These are phyloP conservation scores for Neoaliturus tenellus DNA, from an alignment of 2,888 invertebrate species.

Conservation along the genomic window DNA sequence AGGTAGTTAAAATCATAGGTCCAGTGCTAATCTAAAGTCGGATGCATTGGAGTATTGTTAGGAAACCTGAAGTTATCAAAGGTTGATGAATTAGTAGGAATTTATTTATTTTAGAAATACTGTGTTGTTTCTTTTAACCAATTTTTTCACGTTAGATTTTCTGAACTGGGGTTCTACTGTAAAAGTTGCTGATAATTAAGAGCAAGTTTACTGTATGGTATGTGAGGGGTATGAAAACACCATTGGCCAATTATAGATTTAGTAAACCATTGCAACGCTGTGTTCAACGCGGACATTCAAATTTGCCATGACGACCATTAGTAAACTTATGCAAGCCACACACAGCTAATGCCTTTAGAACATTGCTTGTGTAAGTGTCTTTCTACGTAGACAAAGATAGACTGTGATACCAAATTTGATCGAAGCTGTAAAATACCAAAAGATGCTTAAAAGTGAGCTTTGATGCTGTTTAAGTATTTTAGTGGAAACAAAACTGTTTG, in stretches of 20 bases:
- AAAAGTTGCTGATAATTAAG: too few relatives aligned
- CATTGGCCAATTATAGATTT: not conserved
- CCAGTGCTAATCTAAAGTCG: too few relatives aligned
- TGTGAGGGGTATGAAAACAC: not conserved
- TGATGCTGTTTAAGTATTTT: not conserved
- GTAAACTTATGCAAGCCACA: not conserved
- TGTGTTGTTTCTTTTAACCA: too few relatives aligned
- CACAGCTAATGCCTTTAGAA: slow-evolving; percentile 16
- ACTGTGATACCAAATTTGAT: slow-evolving; percentile 23
- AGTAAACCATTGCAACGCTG: not conserved
- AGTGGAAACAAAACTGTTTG: not conserved
- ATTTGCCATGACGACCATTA: not conserved
- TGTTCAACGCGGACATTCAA: not conserved
- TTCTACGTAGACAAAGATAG: slow-evolving; percentile 12
- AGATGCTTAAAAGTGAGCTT: not conserved
- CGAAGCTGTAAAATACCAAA: not conserved
- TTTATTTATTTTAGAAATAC: too few relatives aligned
- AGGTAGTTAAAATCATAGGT: too few relatives aligned
- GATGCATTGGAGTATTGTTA: too few relatives aligned
- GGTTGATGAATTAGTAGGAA: too few relatives aligned
- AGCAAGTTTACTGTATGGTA: too few relatives aligned
- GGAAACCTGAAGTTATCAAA: too few relatives aligned
- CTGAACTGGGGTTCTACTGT: too few relatives aligned
- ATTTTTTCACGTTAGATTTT: too few relatives aligned
- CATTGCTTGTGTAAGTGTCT: not conserved